Evolutionary conservation across 1,140 invertebrate species (phyloP).

Genomic region (Charaxes varanes): DNA sequence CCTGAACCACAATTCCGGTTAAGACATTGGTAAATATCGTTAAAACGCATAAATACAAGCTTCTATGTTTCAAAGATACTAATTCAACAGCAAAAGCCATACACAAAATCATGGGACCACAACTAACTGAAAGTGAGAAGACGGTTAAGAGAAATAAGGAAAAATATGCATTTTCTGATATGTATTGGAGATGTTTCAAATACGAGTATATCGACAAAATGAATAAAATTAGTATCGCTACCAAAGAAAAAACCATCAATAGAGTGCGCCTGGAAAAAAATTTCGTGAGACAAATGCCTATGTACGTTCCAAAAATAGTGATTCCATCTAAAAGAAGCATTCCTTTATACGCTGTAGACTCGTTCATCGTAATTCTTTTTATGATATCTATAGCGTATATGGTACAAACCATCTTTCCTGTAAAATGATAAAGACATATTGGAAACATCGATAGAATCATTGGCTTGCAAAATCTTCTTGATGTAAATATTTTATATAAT

Average conservation of each 20-base stretch:
- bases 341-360: constrained; percentile 21
- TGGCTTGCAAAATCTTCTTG: constrained; percentile 8
- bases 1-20: constrained; percentile 16
- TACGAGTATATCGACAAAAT: constrained; percentile 30
- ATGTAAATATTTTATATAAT: background rate
- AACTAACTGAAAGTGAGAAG: constrained; percentile 26
- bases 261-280: constrained; percentile 19
- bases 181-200: constrained; percentile 17
- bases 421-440: constrained; percentile 17
- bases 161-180: constrained; percentile 20
- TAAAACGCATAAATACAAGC: constrained; percentile 17
- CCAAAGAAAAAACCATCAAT: constrained; percentile 13
- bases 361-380: constrained; percentile 24
- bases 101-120: constrained; percentile 28
- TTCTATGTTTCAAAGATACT: constrained; percentile 21
- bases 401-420: constrained; percentile 28
- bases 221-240: constrained; percentile 24
- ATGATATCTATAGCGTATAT: constrained; percentile 32
- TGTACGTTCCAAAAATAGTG: constrained; percentile 30
- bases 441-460: background rate
- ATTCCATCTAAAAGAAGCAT: constrained; percentile 35
- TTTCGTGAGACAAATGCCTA: constrained; percentile 20
- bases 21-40: constrained; percentile 12
- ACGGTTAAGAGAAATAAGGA: constrained; percentile 19
- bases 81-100: constrained; percentile 23